Percentiles rank a stretch among this genome's conserved stretches.
These are phyloP conservation scores for Xylota sylvarum DNA, from an alignment of 2,888 invertebrate species.

Conservation along the genomic window DNA sequence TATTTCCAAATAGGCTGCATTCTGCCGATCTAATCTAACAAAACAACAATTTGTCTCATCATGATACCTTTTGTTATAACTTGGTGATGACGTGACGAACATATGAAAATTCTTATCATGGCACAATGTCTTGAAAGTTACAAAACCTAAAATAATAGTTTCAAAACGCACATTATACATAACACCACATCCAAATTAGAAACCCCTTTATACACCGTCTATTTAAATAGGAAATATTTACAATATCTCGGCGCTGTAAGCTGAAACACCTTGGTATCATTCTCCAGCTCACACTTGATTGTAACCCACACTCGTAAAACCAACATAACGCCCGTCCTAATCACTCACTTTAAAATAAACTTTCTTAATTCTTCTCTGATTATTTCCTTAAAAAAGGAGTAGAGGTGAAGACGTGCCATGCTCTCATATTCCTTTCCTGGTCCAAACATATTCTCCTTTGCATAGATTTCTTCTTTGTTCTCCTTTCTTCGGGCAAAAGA, in stretches of 20 bases:
- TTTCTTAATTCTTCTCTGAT: slow-evolving; percentile 55
- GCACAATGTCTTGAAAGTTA: too few relatives aligned
- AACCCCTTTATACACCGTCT: too few relatives aligned
- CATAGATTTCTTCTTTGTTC: slow-evolving; percentile 48
- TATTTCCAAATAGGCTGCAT: too few relatives aligned
- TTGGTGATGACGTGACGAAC: too few relatives aligned
- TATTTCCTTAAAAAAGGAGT: slow-evolving; percentile 42
- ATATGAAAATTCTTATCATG: too few relatives aligned
- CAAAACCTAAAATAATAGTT: too few relatives aligned
- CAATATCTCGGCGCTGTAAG: neutral
- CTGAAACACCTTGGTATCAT: neutral
- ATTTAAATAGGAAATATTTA: neutral
- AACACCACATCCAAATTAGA: too few relatives aligned
- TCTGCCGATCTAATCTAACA: too few relatives aligned
- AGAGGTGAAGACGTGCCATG: slow-evolving; percentile 21
- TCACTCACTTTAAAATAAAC: slow-evolving; percentile 48
- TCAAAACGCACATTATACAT: too few relatives aligned
- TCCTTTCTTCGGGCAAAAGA: slow-evolving; percentile 29
- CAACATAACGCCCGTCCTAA: slow-evolving; percentile 1
- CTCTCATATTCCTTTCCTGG: slow-evolving; percentile 25
- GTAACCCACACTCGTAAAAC: neutral
- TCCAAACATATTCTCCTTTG: slow-evolving; percentile 57
- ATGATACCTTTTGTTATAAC: too few relatives aligned
- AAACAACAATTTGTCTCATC: too few relatives aligned
- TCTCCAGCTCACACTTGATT: neutral